Base-by-base conservation (phyloP, 2,113 vertebrate genomes). In the Larimichthys crocea region DNA sequence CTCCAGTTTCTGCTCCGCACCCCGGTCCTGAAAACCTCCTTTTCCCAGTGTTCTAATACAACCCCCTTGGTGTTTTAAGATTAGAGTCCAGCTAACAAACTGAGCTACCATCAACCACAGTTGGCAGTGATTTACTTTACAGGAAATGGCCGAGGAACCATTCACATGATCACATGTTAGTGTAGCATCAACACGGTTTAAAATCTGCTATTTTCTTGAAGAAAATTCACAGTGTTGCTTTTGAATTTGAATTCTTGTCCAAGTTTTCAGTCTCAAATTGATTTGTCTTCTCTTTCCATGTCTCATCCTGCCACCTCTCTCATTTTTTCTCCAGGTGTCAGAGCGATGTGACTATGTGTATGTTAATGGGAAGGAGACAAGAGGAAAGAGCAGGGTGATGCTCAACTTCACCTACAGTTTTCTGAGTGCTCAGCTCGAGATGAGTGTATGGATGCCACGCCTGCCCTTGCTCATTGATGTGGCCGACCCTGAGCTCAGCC, bases 341-440 rank as follows among this genome's bases (percentile, higher is more conserved):
- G 96, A 97, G 73, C 95, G 94, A 61, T 99, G 98, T 17, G 97
- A 99, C 93, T 98, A 98, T 0, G 91, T 99, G 78, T 99, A 96
- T 17, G 97, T 99, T 88, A 98, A 97, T 0, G 98, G 98, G 68
- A 98, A 97, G 76, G 98, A 99, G 94, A 96, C 96, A 14, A 96
- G 95, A 62, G 98, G 98, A 74, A 96, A 95, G 82, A 94, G 93
- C 86, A 94, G 90, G 0, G 96, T 94, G 0, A 81, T 93, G 19
- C 96, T 99, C 84, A 98, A 97, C 93, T 99, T 99, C 89, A 97
- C 97, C 0, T 98, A 97, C 87, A 97, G 97, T 85, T 95, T 98
- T 88, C 95, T 99, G 88, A 97, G 95, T 0, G 94, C 97, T 5
- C 96, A 96, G 52, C 95, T 99, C 88, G 94, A 94, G 76, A 84